phyloP scores from a whole-genome alignment of 2,888 invertebrate species.

The Lasioglossum figueresi region DNA sequence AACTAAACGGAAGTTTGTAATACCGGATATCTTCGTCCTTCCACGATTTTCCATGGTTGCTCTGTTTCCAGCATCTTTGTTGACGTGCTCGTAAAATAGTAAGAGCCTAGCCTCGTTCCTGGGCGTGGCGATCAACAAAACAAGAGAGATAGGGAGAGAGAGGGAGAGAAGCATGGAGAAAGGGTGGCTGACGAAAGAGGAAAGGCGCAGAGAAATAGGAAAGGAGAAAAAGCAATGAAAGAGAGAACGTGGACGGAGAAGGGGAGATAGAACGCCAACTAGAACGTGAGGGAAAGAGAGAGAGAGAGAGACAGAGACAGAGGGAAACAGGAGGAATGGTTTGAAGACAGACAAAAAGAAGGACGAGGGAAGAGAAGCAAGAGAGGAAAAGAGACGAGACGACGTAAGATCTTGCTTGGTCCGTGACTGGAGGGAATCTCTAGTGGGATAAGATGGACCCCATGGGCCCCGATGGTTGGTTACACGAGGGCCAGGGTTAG shows the following conservation, averaged over 20 bases:
- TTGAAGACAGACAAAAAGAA: constrained; percentile 42
- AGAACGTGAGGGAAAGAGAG: too few relatives aligned
- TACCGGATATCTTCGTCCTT: not conserved
- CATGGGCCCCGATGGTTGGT: constrained; percentile 72
- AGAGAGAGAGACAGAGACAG: constrained; percentile 9
- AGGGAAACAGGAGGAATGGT: constrained; percentile 32
- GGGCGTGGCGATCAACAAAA: constrained; percentile 51
- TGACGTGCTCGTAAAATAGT: constrained; percentile 37
- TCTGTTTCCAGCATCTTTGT: constrained; percentile 20
- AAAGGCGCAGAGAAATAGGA: not conserved
- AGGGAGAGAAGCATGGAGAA: not conserved
- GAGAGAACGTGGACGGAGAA: not conserved
- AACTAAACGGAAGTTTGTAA: not conserved
- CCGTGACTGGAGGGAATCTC: constrained; percentile 71
- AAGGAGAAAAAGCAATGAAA: constrained; percentile 1
- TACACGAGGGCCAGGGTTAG: constrained; percentile 77
- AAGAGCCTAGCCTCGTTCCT: constrained; percentile 46
- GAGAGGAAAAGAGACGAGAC: constrained; percentile 40
- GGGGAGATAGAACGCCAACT: not conserved
- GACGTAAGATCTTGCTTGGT: constrained; percentile 61
- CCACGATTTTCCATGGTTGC: not conserved
- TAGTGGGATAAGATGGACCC: constrained; percentile 69
- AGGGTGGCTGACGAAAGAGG: not conserved
- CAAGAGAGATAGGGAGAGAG: constrained; percentile 25
- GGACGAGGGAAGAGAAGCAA: constrained; percentile 5